Conservation (phyloP, 37 sponge, comb jelly and placozoan species). For the Mnemiopsis leidyi region DNA sequence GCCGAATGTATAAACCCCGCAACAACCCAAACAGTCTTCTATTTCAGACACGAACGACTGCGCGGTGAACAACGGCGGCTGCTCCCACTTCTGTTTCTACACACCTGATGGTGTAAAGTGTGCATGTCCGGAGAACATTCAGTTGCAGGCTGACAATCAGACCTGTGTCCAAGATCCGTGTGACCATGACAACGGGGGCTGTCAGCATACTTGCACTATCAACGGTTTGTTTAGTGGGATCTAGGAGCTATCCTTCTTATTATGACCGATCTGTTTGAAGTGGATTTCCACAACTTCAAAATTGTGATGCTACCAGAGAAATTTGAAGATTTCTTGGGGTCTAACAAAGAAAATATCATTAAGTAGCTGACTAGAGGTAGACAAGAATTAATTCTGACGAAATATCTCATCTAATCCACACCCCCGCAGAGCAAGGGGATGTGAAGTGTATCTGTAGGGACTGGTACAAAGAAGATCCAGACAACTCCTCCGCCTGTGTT, state of each 20-base stretch:
- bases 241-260: too few species aligned
- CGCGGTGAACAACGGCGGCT: background rate
- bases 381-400: too few species aligned
- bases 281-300: too few species aligned
- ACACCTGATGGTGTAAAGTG: background rate
- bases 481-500: background rate
- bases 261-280: too few species aligned
- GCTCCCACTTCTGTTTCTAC: conserved; percentile 57
- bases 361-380: too few species aligned
- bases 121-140: conserved; percentile 51
- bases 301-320: too few species aligned
- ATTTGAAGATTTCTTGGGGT: too few species aligned
- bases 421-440: background rate
- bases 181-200: conserved; percentile 29
- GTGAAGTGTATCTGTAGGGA: conserved; percentile 22
- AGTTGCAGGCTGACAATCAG: conserved; percentile 6
- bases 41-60: conserved; percentile 32
- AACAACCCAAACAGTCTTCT: too few species aligned
- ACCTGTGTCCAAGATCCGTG: conserved; percentile 51
- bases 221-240: too few species aligned
- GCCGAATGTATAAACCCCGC: too few species aligned
- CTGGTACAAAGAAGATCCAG: conserved; percentile 17
- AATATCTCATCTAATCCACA: too few species aligned
- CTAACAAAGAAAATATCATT: too few species aligned
- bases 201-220: conserved; percentile 2